Evolutionary conservation across 2,888 invertebrate genomes (phyloP).

Genomic region (Stratiomys singularior): DNA sequence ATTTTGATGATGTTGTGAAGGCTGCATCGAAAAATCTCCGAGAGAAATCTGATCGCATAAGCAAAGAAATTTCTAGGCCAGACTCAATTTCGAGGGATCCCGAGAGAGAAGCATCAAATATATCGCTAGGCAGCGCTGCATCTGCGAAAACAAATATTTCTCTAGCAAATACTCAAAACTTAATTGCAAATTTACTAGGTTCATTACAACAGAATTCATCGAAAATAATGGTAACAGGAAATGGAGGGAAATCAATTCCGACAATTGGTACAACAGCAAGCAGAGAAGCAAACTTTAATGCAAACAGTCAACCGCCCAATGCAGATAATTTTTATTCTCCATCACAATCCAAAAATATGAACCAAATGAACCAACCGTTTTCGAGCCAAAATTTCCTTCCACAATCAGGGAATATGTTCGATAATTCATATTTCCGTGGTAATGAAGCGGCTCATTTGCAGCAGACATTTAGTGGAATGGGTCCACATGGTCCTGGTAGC

Average conservation of each 20-base stretch:
- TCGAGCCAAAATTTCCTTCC: slow-evolving; percentile 48
- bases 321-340: slow-evolving; percentile 6
- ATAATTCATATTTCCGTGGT: background rate
- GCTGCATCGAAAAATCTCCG: slow-evolving; percentile 79
- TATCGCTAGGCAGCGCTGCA: slow-evolving; percentile 60
- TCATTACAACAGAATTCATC: slow-evolving; percentile 65
- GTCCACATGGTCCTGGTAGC: background rate
- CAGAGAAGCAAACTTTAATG: background rate
- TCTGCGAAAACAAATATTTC: slow-evolving; percentile 59
- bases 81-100: slow-evolving; percentile 57
- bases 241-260: slow-evolving; percentile 28
- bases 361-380: slow-evolving; percentile 10
- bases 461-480: background rate
- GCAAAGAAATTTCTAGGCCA: slow-evolving; percentile 63
- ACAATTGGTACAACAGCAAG: slow-evolving; percentile 8
- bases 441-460: background rate
- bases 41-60: slow-evolving; percentile 72
- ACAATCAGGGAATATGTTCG: slow-evolving; percentile 44
- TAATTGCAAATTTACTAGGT: slow-evolving; percentile 74
- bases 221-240: background rate
- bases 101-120: slow-evolving; percentile 55
- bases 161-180: slow-evolving; percentile 70
- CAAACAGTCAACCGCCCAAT: background rate
- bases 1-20: slow-evolving; percentile 84
- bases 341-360: background rate